Base-by-base conservation (phyloP, 2,113 vertebrate genomes). In the Thoracochromis brauschi region DNA sequence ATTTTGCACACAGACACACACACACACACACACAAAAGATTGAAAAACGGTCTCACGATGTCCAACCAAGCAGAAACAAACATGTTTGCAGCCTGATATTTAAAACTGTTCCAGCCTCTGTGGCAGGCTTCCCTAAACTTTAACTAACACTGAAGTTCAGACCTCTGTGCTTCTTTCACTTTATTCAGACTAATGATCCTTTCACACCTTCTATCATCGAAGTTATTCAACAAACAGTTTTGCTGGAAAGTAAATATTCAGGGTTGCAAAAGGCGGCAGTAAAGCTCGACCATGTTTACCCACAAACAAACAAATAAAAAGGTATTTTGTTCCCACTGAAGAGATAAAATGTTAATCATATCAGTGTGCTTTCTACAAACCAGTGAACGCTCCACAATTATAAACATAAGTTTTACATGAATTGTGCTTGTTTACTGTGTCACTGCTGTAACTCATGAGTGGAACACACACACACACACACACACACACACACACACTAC, bases 401-500 rank as follows among this genome's bases (percentile, higher is more conserved):
- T 84, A 75, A 35, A 63, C 55, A 1, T 26, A 11, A 17, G 21
- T 24, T 9, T 38, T 31, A 73, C 40, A 79, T 55, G 17, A 85
- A 31, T 54, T 80, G 82, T 85, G 73, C 82, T 88, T 80, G 47
- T 83, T 82, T 14, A 9, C 13, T n/a, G 9, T 38, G 83, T 88
- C 35, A n/a, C 80, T 45, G 42, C 42, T 9, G 40, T 31, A 58
- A 80, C 55, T 24, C 11, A 19, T 0, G 10, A 73, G 21, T 17
- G 40, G 14, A 80, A 9, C 9, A 49, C n/a, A 19, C 58, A 13
- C 31, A 24, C 63, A 9, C 60, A n/a, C 31, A 63, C 63, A 9
- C 60, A n/a, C 31, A 63, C 58, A 33, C 58, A 35, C 17, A 35
- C 21, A 55, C 53, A 53, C 29, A 24, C 21, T 7, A 65, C 33